A percentile compares a stretch with the other conserved stretches of the same genome.
Evolutionary conservation across 2,113 vertebrate genomes (phyloP).

Genomic region (Heloderma charlesbogerti): DNA sequence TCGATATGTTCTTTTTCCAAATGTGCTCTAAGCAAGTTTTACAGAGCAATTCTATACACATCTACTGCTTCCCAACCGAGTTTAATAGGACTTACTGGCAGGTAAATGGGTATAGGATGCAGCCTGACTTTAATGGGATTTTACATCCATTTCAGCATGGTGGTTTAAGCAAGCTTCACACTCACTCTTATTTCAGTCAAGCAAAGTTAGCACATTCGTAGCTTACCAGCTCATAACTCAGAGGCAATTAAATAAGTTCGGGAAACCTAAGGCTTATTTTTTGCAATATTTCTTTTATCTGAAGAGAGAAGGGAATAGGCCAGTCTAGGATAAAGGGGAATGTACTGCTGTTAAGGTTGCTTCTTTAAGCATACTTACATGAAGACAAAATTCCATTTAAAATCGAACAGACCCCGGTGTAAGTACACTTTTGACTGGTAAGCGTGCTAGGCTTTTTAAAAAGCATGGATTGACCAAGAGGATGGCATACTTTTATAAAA

Average conservation of each 20-base stretch:
- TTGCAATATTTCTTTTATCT: neutral
- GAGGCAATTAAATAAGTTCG: neutral
- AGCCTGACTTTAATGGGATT: neutral
- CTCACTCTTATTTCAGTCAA: neutral
- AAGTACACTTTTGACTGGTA: neutral
- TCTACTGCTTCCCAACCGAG: neutral
- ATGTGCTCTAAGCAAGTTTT: neutral
- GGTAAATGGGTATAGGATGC: neutral
- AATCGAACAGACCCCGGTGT: neutral
- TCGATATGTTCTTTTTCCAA: neutral
- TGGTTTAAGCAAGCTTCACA: neutral
- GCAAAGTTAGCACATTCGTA: neutral
- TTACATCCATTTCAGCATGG: neutral
- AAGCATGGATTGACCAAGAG: neutral
- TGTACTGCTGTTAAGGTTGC: neutral
- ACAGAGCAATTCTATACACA: neutral
- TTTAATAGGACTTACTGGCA: neutral
- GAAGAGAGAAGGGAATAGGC: neutral
- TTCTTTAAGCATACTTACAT: neutral
- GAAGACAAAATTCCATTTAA: neutral
- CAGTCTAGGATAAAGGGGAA: neutral
- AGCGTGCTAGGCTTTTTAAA: neutral
- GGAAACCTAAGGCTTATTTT: neutral
- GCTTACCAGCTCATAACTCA: neutral
- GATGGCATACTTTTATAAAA: neutral